phyloP scores from a whole-genome alignment of 1,140 invertebrate genomes.

The Subanguina moxae region DNA sequence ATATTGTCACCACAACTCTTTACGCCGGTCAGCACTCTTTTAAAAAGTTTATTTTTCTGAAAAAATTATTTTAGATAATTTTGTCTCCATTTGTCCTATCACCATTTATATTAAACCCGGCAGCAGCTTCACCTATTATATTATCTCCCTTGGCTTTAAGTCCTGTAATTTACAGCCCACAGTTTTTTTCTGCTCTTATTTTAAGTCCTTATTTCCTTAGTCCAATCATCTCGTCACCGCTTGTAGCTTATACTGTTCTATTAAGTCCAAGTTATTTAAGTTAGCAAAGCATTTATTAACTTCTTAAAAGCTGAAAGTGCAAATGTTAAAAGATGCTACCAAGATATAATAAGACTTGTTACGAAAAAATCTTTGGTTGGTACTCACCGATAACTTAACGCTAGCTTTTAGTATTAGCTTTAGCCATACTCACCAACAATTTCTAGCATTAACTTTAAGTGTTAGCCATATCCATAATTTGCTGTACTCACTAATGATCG shows the following conservation, averaged over 20 bases:
- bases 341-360: too few relatives aligned
- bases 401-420: too few relatives aligned
- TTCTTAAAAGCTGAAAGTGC: too few relatives aligned
- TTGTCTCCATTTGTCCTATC: background rate
- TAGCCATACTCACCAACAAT: too few relatives aligned
- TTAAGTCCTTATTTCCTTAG: background rate
- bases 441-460: too few relatives aligned
- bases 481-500: too few relatives aligned
- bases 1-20: background rate
- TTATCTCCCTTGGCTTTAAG: background rate
- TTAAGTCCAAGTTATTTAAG: background rate
- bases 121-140: background rate
- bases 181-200: background rate
- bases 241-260: background rate
- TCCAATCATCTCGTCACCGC: background rate
- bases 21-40: background rate
- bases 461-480: too few relatives aligned
- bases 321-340: too few relatives aligned
- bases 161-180: conserved; percentile 1
- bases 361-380: too few relatives aligned
- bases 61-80: background rate
- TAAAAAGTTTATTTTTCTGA: background rate
- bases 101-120: background rate
- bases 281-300: too few relatives aligned
- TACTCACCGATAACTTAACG: too few relatives aligned